Conservation (phyloP, 64 coral and sea anemone genomes). For the Porites australiensis region DNA sequence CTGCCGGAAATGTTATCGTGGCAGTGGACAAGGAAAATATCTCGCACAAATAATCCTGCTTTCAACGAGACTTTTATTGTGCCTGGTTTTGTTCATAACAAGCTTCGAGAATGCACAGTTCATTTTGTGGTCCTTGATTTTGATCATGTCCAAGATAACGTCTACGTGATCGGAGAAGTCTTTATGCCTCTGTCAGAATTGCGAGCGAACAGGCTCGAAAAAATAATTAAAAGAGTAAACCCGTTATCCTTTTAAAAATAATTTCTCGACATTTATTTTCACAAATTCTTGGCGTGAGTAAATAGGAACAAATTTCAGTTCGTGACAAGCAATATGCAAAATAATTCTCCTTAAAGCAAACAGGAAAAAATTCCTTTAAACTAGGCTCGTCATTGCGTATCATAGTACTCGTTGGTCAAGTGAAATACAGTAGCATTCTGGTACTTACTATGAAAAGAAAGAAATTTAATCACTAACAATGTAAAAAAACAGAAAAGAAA, state of each 20-base stretch:
- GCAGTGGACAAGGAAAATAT: conserved; percentile 91
- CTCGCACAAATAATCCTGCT: conserved; percentile 74
- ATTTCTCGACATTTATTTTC: background rate
- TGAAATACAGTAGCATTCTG: background rate
- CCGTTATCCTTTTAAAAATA: conserved; percentile 76
- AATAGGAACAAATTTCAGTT: background rate
- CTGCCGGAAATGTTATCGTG: conserved; percentile 89
- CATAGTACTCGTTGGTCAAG: background rate
- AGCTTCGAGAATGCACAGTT: conserved; percentile 88
- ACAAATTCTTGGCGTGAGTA: background rate
- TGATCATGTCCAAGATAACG: conserved; percentile 93
- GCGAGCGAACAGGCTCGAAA: conserved; percentile 86
- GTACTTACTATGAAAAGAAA: background rate
- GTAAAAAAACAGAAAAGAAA: no score
- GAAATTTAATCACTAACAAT: no score
- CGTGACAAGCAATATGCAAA: background rate
- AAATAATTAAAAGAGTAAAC: conserved; percentile 85
- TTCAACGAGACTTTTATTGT: conserved; percentile 97
- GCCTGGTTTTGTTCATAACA: conserved; percentile 94
- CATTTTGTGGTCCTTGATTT: conserved; percentile 95
- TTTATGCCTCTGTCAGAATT: conserved; percentile 93
- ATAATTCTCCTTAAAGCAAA: conserved; percentile 15
- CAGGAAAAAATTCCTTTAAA: conserved; percentile 57
- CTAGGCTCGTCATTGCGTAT: background rate
- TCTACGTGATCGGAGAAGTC: conserved; percentile 93